Percentiles rank a stretch among this genome's conserved stretches.
Evolutionary conservation across 1,140 invertebrate genomes (phyloP).

Genomic region (Yoshiicerus persimilis): DNA sequence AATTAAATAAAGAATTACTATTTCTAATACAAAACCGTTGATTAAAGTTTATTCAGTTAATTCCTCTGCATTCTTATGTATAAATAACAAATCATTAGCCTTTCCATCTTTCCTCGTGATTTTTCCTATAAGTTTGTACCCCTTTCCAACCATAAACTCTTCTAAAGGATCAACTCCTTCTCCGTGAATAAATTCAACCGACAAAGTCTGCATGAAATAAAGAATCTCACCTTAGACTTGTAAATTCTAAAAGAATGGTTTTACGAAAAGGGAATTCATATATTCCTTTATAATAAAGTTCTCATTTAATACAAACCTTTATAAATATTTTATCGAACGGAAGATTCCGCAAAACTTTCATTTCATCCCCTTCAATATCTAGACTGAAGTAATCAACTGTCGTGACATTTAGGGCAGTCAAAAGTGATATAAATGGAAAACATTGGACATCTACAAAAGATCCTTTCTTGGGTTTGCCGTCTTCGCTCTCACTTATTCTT

Average conservation of each 20-base stretch:
- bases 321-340: constrained; percentile 49
- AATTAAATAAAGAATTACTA: too few relatives aligned
- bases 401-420: not conserved
- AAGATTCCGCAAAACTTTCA: constrained; percentile 37
- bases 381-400: constrained; percentile 27
- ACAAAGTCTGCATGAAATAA: not conserved
- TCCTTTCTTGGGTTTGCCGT: constrained; percentile 23
- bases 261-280: constrained; percentile 26
- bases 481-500: constrained; percentile 43
- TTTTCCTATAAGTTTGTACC: constrained; percentile 51
- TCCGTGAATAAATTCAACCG: constrained; percentile 51
- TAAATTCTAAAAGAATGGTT: not conserved
- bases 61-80: not conserved
- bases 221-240: not conserved
- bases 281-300: constrained; percentile 26
- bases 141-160: constrained; percentile 53
- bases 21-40: too few relatives aligned
- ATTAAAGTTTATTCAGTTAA: too few relatives aligned
- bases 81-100: not conserved
- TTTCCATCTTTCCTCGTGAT: not conserved
- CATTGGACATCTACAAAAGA: constrained; percentile 23
- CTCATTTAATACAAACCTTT: too few relatives aligned
- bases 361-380: not conserved
- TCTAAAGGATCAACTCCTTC: constrained; percentile 52
- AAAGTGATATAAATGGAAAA: constrained; percentile 3